phyloP scores from a whole-genome alignment of 2,113 vertebrate species.

The Cercopithecus mona region DNA sequence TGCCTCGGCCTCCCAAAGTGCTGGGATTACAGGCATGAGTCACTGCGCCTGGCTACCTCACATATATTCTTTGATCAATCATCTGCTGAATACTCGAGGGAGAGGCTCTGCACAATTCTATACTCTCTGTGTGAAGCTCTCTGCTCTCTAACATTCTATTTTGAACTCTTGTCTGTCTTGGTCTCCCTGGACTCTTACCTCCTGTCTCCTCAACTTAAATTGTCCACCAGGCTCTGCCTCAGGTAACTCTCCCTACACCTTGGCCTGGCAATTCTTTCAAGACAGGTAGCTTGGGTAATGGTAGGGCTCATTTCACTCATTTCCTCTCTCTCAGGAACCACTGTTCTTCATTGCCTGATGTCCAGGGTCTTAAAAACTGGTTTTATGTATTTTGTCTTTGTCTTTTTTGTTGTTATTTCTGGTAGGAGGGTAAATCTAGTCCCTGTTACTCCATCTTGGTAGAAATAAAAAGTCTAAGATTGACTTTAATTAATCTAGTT shows the following conservation, averaged over 20 bases:
- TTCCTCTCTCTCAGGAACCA: not conserved
- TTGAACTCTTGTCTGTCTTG: too few relatives aligned
- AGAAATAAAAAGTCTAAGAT: not conserved
- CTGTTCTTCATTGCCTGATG: not conserved
- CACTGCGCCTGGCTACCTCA: too few relatives aligned
- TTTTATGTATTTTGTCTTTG: slow-evolving; percentile 2
- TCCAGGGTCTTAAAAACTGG: not conserved
- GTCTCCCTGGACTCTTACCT: too few relatives aligned
- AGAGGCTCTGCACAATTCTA: too few relatives aligned
- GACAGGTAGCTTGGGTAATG: not conserved
- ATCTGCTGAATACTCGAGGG: too few relatives aligned
- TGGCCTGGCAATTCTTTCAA: not conserved
- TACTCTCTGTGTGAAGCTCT: too few relatives aligned
- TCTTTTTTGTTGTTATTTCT: not conserved
- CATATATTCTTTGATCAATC: too few relatives aligned
- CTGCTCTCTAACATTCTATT: too few relatives aligned
- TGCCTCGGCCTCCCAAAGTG: too few relatives aligned
- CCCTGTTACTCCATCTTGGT: not conserved
- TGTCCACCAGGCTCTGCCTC: not conserved
- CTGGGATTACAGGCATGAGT: too few relatives aligned
- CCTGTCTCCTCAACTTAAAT: too few relatives aligned
- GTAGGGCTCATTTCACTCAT: not conserved
- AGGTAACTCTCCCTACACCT: not conserved
- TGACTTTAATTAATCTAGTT: not conserved
- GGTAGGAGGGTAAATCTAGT: not conserved